phyloP scores from a whole-genome alignment of 2,888 invertebrate species.

The Tipula lateralis region DNA sequence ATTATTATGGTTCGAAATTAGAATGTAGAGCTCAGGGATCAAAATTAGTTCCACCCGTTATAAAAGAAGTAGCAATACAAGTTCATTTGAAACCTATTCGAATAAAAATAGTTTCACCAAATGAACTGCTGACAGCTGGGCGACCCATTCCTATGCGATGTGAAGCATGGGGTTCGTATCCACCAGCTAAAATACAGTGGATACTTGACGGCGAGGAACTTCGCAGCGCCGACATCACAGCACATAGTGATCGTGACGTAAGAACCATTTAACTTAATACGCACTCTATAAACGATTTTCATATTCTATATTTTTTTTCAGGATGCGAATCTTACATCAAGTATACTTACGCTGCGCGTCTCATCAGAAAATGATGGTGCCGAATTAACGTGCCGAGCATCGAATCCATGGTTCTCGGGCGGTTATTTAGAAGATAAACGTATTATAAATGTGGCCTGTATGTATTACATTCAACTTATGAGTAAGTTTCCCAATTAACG shows the following conservation, averaged over 20 bases:
- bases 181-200: slow-evolving; percentile 78
- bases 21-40: slow-evolving; percentile 75
- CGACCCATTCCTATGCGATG: slow-evolving; percentile 70
- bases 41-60: slow-evolving; percentile 62
- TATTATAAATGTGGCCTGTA: slow-evolving; percentile 76
- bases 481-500: background rate
- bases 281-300: slow-evolving; percentile 29
- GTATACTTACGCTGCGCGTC: slow-evolving; percentile 69
- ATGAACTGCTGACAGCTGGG: slow-evolving; percentile 67
- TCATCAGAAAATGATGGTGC: slow-evolving; percentile 75
- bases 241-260: slow-evolving; percentile 51
- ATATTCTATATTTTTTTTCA: too few species aligned
- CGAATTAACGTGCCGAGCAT: slow-evolving; percentile 75
- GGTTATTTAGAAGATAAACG: slow-evolving; percentile 73
- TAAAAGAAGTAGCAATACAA: slow-evolving; percentile 70
- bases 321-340: slow-evolving; percentile 61
- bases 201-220: slow-evolving; percentile 66
- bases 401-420: slow-evolving; percentile 82
- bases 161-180: slow-evolving; percentile 76
- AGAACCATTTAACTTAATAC: slow-evolving; percentile 34
- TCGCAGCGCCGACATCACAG: slow-evolving; percentile 58
- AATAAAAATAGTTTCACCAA: slow-evolving; percentile 67
- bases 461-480: slow-evolving; percentile 49
- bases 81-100: slow-evolving; percentile 71
- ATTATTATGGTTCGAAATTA: slow-evolving; percentile 66